Evolutionary conservation across 2,888 invertebrate genomes (phyloP).

Genomic region (Deilephila porcellus): DNA sequence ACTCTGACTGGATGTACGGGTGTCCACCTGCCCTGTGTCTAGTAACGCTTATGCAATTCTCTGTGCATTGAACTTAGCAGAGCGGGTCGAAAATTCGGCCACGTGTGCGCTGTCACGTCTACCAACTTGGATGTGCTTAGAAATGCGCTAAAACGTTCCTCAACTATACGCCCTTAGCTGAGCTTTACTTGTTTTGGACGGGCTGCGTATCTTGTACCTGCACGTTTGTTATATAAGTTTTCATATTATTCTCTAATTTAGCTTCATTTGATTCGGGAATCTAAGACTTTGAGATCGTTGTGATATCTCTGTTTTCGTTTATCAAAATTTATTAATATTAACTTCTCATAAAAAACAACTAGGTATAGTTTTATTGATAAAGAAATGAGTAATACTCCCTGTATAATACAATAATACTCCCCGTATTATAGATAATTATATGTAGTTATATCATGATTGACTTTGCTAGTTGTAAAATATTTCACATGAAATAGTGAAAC

Average conservation of each 20-base stretch:
- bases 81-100: constrained; percentile 56
- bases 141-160: constrained; percentile 60
- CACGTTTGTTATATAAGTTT: not conserved
- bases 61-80: constrained; percentile 45
- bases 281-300: no score
- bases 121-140: constrained; percentile 66
- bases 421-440: no score
- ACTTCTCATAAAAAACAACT: no score
- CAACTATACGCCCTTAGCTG: constrained; percentile 53
- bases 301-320: no score
- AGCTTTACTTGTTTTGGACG: not conserved
- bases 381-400: no score
- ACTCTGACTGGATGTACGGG: no score
- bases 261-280: not conserved
- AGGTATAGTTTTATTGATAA: no score
- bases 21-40: constrained; percentile 1
- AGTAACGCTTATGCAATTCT: constrained; percentile 18
- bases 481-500: no score
- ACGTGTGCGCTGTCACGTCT: constrained; percentile 65
- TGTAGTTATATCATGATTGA: no score
- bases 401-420: no score
- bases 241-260: not conserved
- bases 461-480: no score
- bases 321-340: no score
- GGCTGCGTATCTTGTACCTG: not conserved